Conservation (phyloP, 1,140 invertebrate genomes). For the Megalonaias nervosa region DNA sequence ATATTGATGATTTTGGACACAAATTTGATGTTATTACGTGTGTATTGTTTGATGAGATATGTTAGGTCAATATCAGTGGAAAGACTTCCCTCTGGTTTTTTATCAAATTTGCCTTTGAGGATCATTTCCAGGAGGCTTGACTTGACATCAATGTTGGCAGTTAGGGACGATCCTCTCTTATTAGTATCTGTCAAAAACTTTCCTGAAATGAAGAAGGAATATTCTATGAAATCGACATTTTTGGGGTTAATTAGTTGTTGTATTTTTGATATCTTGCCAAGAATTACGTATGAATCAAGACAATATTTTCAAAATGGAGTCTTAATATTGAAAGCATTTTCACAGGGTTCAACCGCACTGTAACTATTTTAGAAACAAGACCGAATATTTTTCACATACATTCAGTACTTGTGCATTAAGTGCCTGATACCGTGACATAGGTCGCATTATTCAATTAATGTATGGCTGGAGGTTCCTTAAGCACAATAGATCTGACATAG, state of each 20-base stretch:
- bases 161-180: constrained; percentile 1
- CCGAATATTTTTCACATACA: too few species aligned
- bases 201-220: background rate
- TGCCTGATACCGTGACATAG: too few species aligned
- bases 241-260: too few species aligned
- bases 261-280: too few species aligned
- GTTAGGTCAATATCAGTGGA: constrained; percentile 12
- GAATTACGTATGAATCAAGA: too few species aligned
- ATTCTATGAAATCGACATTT: too few species aligned
- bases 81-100: constrained; percentile 5
- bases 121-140: constrained; percentile 8
- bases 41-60: constrained; percentile 19
- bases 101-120: constrained; percentile 10
- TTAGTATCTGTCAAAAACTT: background rate
- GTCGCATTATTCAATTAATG: background rate
- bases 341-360: too few species aligned
- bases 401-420: too few species aligned
- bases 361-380: too few species aligned
- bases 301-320: too few species aligned
- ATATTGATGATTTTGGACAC: constrained; percentile 19
- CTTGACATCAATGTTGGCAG: constrained; percentile 2
- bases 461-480: background rate
- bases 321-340: too few species aligned
- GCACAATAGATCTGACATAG: background rate
- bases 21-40: constrained; percentile 28